These are phyloP conservation scores for Dynastes maya DNA, from an alignment of 2,888 invertebrate species.

Conservation along the genomic window DNA sequence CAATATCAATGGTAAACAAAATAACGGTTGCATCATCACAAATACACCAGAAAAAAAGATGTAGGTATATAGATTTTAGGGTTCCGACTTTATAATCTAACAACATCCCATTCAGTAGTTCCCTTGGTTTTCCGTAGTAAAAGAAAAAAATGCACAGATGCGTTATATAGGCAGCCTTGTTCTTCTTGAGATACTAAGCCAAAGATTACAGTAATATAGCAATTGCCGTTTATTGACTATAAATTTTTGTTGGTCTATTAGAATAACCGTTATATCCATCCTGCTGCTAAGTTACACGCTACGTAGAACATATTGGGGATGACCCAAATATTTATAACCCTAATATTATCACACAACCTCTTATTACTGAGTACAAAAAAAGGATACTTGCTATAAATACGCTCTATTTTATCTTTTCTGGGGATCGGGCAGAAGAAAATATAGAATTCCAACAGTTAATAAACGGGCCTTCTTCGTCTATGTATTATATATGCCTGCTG, in stretches of 20 bases:
- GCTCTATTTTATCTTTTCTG: too few relatives aligned
- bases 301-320: conserved; percentile 16
- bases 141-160: neutral
- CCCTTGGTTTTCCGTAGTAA: neutral
- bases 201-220: conserved; percentile 32
- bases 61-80: neutral
- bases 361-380: conserved; percentile 11
- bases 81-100: neutral
- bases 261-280: conserved; percentile 7
- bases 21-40: too few relatives aligned
- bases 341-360: conserved; percentile 30
- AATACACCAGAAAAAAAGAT: neutral
- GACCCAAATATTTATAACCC: conserved; percentile 38
- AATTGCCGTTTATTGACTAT: conserved; percentile 35
- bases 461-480: too few relatives aligned
- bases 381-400: too few relatives aligned
- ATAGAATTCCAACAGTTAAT: too few relatives aligned
- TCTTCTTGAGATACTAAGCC: neutral
- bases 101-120: neutral
- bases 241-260: conserved; percentile 23
- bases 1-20: too few relatives aligned
- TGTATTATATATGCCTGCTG: too few relatives aligned
- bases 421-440: too few relatives aligned
- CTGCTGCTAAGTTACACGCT: neutral
- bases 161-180: neutral